Evolutionary conservation across 53 echinoderm and acorn worm genomes (phyloP), one percentile per base, ranked within the genome.

Genomic region (Patiria pectinifera): DNA sequence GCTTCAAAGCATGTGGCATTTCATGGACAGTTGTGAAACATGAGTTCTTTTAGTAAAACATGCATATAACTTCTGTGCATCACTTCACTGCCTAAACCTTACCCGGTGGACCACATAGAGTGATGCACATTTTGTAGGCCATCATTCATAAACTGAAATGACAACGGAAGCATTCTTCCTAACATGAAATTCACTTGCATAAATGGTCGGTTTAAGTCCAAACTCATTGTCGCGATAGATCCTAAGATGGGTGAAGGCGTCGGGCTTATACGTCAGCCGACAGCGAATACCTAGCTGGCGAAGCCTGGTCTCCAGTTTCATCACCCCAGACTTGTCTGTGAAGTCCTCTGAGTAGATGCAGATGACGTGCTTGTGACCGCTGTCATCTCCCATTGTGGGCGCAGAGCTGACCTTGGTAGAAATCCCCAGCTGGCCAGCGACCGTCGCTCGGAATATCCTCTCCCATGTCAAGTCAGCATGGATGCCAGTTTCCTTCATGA

Each of bases 301-400:
- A 1, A 94, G 45, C 70, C 76, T 61, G 76, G 14, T 82, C 49
- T 94, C 94, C 43, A 92, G 44, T 25, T 74, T 76, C 60, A 70
- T 26, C 21, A 94, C 83, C 8, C 35, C 82, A 0, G 76, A 72
- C 53, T 83, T 35, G 83, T 92, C 83, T 4, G 92, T 94, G 84
- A 92, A 94, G 84, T 94, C 83, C 13, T 53, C 6, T 75, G 76
- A 92, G 78, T 94, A 92, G 19, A 94, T 88, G 87, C 94, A 94
- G 62, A 94, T 83, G 76, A 94, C 86, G 35, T 94, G 94, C 8
- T n/a, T 25, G 1, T 59, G 0, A 2, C 8, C n/a, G 9, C 23
- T 82, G 22, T 24, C 46, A 18, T 46, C 26, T 4, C 74, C 43
- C 16, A 12, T 21, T 48, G 43, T 4, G 82, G 12, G 24, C 35